Base-by-base conservation (phyloP, 2,797 vertebrate genomes). In the Kryptopterus vitreolus region DNA sequence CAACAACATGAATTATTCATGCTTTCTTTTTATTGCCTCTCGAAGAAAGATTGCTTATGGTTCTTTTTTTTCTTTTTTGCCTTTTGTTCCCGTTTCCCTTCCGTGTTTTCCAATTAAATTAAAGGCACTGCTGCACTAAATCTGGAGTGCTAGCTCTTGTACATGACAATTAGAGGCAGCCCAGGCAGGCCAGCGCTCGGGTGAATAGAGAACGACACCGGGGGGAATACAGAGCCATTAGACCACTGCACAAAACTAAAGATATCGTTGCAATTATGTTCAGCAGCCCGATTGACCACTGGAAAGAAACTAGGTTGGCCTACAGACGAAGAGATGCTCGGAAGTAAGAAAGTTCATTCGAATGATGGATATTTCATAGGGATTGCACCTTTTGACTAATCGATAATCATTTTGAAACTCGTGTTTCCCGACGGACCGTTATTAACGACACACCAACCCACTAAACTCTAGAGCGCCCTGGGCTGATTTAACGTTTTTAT, bases 81-180 rank as follows among this genome's bases (percentile, higher is more conserved):
- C 76, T 59, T 76, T 76, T 77, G 76, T 80, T 76, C 55, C 50
- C 24, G 80, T 81, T 76, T 78, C 62, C 61, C 58, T 59, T 77
- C 70, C 66, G 63, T 72, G 77, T 70, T 87, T 86, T 85, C 85
- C 87, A 88, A 86, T 88, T 87, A 86, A 87, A 87, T 88, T 87
- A 87, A 86, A 80, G 85, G 77, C 87, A 83, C 73, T 31, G 59
- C 81, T 22, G 75, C 82, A 86, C 81, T 85, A 82, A 88, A 86
- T 88, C 85, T 83, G 72, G n/a, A 78, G 70, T 76, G 70, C 74
- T 76, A 80, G 76, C 82, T 71, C 81, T 77, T 87, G 82, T 85
- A 87, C 87, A 87, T 83, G 82, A 88, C 87, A 85, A 88, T 88
- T 88, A 87, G 81, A 85, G 61, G 71, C 84, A 50, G 78, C 72